Evolutionary conservation across 2,113 vertebrate species (phyloP), one percentile per base, ranked within the genome.

Genomic region (Oryzias celebensis): DNA sequence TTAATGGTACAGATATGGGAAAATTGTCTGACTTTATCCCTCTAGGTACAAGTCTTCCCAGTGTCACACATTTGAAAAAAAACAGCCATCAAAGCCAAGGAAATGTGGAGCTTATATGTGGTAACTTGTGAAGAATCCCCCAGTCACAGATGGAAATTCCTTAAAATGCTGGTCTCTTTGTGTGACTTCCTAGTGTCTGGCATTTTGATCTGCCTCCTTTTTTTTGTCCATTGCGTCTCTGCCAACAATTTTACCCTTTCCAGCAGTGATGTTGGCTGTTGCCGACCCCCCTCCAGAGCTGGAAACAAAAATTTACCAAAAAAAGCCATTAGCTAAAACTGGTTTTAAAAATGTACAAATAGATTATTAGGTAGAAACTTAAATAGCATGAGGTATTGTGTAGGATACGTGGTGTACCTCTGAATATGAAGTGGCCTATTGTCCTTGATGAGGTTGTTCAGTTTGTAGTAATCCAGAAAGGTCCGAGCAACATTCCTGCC

Each of bases 381-480:
- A 44, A 44, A 62, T 47, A 5, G 14, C 15, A 36, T 12, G 8
- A 28, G 26, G 4, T 28, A 26, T 49, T 23, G 22, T 14, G 7
- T 45, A 1, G 44, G 4, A 4, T n/a, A 26, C 22, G 5, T 8
- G 46, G 14, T 42, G 68, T 73, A 92, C 92, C 91, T 94, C 52
- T 91, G 90, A 72, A 92, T 82, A 12, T 92, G 87, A 28, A 68
- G 67, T 26, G 88, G 77, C 42, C 88, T 89, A 86, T 87, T 92
- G 45, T 95, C 94, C 46, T 92, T 90, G 52, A 93, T 81, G 7
- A 92, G 75, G 78, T 85, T 90, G 72, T 93, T 95, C 72, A 96
- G 93, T 75, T 92, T 94, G 84, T 99, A 99, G 84, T 98, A 99
- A 89, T 98, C 97, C 88, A 97, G 81, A 85, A 98, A 99, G 0